phyloP scores from a whole-genome alignment of 2,113 vertebrate species.

The Tinamus guttatus region DNA sequence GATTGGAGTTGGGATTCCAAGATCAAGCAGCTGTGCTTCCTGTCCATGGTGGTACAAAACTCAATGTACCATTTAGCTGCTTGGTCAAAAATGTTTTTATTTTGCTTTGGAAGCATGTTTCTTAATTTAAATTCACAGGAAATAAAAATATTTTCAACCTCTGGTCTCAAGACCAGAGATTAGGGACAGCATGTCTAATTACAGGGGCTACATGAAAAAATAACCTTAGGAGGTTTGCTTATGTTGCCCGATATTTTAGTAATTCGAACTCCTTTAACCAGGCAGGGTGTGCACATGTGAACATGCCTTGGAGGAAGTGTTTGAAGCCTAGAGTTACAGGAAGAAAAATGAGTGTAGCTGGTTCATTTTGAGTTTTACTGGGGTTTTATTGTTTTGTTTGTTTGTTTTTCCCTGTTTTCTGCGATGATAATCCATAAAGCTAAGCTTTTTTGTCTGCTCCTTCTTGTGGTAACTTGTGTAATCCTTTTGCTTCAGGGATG shows the following conservation, averaged over 20 bases:
- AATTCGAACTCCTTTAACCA: constrained; percentile 52
- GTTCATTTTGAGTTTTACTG: background rate
- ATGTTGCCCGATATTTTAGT: constrained; percentile 32
- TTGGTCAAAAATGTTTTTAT: background rate
- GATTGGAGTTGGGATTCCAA: background rate
- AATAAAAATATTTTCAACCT: background rate
- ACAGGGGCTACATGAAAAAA: background rate
- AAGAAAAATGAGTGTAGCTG: background rate
- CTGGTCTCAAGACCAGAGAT: background rate
- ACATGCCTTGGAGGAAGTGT: background rate
- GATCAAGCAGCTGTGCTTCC: background rate
- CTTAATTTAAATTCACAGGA: background rate
- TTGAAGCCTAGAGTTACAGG: background rate
- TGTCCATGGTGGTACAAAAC: background rate
- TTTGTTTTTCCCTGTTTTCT: background rate
- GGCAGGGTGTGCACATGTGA: background rate
- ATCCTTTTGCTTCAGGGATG: background rate
- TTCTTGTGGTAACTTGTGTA: background rate
- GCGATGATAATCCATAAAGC: background rate
- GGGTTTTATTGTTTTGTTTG: no score
- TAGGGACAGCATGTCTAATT: background rate
- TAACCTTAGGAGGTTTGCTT: constrained; percentile 22
- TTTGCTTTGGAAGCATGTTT: background rate
- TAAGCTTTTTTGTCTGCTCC: background rate
- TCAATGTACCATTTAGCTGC: background rate